phyloP scores from a whole-genome alignment of 2,888 invertebrate genomes.

The Anthrax anthrax region DNA sequence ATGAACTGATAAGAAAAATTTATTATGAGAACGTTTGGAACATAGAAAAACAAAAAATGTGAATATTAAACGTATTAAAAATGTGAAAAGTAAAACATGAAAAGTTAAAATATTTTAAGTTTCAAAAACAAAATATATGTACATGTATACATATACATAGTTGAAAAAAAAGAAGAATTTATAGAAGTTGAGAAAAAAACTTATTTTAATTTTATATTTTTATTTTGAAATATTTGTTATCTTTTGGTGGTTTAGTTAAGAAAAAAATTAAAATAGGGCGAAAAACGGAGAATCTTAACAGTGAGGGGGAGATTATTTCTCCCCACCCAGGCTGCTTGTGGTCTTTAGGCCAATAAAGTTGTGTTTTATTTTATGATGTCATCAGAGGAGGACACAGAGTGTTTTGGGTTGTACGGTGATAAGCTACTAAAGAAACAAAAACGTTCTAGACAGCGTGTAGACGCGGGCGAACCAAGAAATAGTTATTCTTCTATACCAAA shows the following conservation, averaged over 20 bases:
- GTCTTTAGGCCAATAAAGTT: constrained; percentile 66
- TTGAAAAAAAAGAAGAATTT: no score
- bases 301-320: constrained; percentile 14
- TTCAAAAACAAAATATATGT: no score
- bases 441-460: constrained; percentile 89
- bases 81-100: not conserved
- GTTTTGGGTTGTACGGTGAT: constrained; percentile 86
- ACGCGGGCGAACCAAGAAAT: constrained; percentile 91
- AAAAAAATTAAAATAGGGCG: constrained; percentile 13
- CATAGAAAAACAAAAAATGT: no score
- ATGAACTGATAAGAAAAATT: no score
- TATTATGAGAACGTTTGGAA: no score
- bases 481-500: constrained; percentile 72
- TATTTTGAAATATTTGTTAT: no score
- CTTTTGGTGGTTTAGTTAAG: no score
- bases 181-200: not conserved
- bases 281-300: constrained; percentile 9
- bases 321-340: constrained; percentile 16
- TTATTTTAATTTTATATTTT: not conserved
- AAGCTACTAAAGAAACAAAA: constrained; percentile 85
- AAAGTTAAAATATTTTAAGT: not conserved
- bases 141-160: no score
- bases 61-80: not conserved
- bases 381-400: constrained; percentile 92
- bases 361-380: constrained; percentile 78